These are phyloP conservation scores for Augiades crinisus DNA, from an alignment of 2,888 invertebrate species.

Conservation along the genomic window DNA sequence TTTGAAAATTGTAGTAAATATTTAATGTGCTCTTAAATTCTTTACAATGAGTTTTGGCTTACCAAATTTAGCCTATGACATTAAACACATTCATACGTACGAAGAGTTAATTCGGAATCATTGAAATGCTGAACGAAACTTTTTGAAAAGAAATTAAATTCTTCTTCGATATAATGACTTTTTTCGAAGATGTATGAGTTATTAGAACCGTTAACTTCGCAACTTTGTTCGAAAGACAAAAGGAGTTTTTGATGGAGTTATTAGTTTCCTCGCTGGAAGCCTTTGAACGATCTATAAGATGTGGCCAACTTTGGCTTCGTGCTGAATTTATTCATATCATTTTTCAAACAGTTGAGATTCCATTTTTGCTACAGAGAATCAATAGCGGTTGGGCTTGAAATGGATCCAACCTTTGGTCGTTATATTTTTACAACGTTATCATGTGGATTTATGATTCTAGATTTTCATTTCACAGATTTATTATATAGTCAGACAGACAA, in stretches of 20 bases:
- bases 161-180: background rate
- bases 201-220: background rate
- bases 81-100: background rate
- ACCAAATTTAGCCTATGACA: no score
- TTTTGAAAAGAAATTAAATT: background rate
- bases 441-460: no score
- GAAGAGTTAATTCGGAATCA: background rate
- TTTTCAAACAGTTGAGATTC: background rate
- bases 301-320: background rate
- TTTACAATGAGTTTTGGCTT: no score
- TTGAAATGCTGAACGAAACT: no score
- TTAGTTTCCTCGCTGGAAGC: background rate
- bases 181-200: background rate
- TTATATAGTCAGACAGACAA: no score
- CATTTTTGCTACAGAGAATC: background rate
- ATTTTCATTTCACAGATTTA: no score
- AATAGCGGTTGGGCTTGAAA: background rate
- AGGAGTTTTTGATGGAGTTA: conserved; percentile 8
- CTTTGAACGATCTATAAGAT: background rate
- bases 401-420: no score
- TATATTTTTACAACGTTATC: background rate
- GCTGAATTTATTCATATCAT: background rate
- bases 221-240: conserved; percentile 5
- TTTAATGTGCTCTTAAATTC: no score
- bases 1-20: no score